Evolutionary conservation across 2,797 vertebrate genomes (phyloP), one percentile per base, ranked within the genome.

Genomic region (Hybognathus amarus): DNA sequence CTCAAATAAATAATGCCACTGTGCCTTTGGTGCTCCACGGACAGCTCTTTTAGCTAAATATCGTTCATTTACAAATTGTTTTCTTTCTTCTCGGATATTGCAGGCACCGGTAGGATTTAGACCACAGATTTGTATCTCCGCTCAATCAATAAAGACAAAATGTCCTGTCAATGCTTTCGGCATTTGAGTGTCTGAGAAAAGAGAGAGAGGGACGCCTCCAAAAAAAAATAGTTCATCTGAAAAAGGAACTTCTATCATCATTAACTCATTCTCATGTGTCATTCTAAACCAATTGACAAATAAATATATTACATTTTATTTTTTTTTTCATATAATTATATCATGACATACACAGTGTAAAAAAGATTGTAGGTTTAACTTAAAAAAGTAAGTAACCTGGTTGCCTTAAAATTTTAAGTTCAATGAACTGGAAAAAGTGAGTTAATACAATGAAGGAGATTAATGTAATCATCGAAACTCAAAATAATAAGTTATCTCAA

Each of bases 71-170:
- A 42, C 18, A 1, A 63, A 69, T 24, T 63, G 64, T 47, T 77
- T 77, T 77, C 52, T 83, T 13, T 70, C n/a, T 54, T 69, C 18
- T 61, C 1, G 20, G 64, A 69, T 77, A 77, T 8, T 69, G 24
- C 36, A 30, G 18, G n/a, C 36, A 45, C 73, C 27, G 13, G 64
- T 42, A 24, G 64, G 27, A 83, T 50, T 83, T 27, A 83, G 52
- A 68, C 47, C 12, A 77, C 27, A 83, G 64, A 77, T 77, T 69
- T 70, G 52, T 59, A 83, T 83, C 64, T 27, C 27, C 1, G 4
- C 30, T 36, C 30, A 69, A 69, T 83, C 74, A 70, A 77, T 83
- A 69, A 59, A 69, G 64, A 77, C 74, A 77, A 52, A 83, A 38
- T 15, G 1, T 76, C 71, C 73, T 22, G 40, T 83, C 63, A 76